Base-by-base conservation (phyloP, 2,797 vertebrate genomes). In the Odontamblyopus rebecca region DNA sequence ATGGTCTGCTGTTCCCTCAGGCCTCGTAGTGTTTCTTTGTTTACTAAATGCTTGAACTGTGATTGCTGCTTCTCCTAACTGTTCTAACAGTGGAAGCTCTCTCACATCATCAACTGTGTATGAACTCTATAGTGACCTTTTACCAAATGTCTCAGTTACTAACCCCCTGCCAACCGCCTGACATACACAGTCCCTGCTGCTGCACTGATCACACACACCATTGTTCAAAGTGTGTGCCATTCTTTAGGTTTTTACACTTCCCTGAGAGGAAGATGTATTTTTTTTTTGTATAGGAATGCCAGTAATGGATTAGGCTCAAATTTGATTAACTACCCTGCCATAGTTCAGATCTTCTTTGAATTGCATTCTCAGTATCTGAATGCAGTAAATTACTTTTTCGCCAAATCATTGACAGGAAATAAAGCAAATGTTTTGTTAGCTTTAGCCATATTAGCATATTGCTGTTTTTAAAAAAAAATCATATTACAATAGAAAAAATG, bases 41-140 rank as follows among this genome's bases (percentile, higher is more conserved):
- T 73, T 81, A 61, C 63, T 61, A 72, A n/a, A 72, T 72, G 70
- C 61, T 65, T 48, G 4, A 0, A 63, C 72, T 76, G 59, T 54
- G 29, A 63, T 66, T 48, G 41, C n/a, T 30, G 74, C 70, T 72
- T 54, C 65, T 74, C 44, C 65, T 26, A 72, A 77, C 69, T 61
- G 63, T 81, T 74, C 71, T 71, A 74, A 77, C 74, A 66, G 68
- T 67, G 8, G n/a, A 68, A 76, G 68, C 61, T 78, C 77, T 68
- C 72, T 82, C 80, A 86, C 70, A 60, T 38, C 66, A 73, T 76
- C 61, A 69, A 77, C 73, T 87, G 69, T 75, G 71, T 74, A 76
- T 81, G 65, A 85, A 89, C 84, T 86, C 76, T 61, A 32, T 70
- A 26, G 54, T 90, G 87, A 91, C 88, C 89, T 93, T 91, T 90